These are phyloP conservation scores for Erebia epiphron DNA, from an alignment of 2,888 invertebrate species.

Conservation along the genomic window DNA sequence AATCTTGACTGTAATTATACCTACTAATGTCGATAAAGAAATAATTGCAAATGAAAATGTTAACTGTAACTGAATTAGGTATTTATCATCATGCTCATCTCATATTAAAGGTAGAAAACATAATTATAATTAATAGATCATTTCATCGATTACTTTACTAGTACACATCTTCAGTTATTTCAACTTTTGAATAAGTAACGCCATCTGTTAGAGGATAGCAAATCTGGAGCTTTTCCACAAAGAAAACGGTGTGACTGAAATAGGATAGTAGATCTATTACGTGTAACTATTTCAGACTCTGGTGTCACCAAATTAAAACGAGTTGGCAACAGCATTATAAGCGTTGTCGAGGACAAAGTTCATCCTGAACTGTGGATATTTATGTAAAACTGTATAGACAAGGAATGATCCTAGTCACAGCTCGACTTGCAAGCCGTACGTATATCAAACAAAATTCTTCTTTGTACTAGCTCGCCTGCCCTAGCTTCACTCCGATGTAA, in stretches of 20 bases:
- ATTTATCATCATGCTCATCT: neutral
- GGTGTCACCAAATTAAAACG: slow-evolving; percentile 59
- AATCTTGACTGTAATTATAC: slow-evolving; percentile 5
- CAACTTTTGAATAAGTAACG: slow-evolving; percentile 43
- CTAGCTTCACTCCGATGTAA: too few relatives aligned
- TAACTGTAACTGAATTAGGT: neutral
- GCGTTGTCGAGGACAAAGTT: slow-evolving; percentile 68
- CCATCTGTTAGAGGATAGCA: slow-evolving; percentile 70
- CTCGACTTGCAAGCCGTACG: neutral
- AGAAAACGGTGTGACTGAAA: slow-evolving; percentile 31
- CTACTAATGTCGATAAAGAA: neutral
- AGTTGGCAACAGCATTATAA: slow-evolving; percentile 68
- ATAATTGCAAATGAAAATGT: neutral
- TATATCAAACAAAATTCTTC: neutral
- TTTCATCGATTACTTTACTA: neutral
- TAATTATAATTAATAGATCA: slow-evolving; percentile 13
- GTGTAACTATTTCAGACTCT: slow-evolving; percentile 64
- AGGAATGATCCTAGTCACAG: neutral
- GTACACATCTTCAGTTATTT: neutral
- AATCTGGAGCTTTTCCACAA: slow-evolving; percentile 42
- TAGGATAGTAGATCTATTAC: slow-evolving; percentile 36
- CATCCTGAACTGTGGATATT: slow-evolving; percentile 48
- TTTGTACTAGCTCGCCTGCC: too few relatives aligned
- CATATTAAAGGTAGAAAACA: neutral
- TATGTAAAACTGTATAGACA: neutral